Percentiles rank a stretch among this genome's conserved stretches.
These are phyloP conservation scores for Ethmia dodecea DNA, from an alignment of 2,888 invertebrate genomes.

Conservation along the genomic window DNA sequence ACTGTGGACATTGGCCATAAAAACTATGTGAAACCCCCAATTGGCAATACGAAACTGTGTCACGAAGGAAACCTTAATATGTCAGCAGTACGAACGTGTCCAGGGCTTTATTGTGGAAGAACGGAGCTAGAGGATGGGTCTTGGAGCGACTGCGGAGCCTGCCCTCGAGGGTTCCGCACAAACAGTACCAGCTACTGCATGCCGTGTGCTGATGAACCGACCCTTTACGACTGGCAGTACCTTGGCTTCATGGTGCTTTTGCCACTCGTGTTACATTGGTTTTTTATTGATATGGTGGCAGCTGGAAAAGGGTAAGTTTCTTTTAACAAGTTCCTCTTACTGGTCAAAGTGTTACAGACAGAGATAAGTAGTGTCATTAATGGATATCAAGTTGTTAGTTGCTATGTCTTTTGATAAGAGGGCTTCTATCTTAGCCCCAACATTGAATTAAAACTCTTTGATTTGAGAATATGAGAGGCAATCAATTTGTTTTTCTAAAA, in stretches of 20 bases:
- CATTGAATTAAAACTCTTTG: too few relatives aligned
- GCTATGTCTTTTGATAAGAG: too few relatives aligned
- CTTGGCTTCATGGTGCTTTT: slow-evolving; percentile 95
- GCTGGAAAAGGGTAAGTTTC: slow-evolving; percentile 81
- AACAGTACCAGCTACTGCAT: slow-evolving; percentile 85
- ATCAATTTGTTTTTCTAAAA: too few relatives aligned
- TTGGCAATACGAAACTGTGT: too few relatives aligned
- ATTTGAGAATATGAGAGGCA: too few relatives aligned
- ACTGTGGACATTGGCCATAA: too few relatives aligned
- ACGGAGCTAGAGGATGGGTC: slow-evolving; percentile 79
- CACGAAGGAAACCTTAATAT: too few relatives aligned
- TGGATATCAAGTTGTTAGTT: too few relatives aligned
- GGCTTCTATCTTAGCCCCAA: too few relatives aligned
- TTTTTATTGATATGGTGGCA: slow-evolving; percentile 92
- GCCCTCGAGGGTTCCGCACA: slow-evolving; percentile 89
- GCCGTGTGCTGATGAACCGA: slow-evolving; percentile 85
- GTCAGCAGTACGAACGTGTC: slow-evolving; percentile 75
- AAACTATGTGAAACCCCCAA: too few relatives aligned
- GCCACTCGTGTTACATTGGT: slow-evolving; percentile 93
- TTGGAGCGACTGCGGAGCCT: slow-evolving; percentile 91
- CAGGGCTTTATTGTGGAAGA: slow-evolving; percentile 91
- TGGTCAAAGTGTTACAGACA: too few relatives aligned
- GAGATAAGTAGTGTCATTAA: too few relatives aligned
- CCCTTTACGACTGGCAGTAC: slow-evolving; percentile 95
- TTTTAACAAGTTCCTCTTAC: not conserved